Percentiles rank a stretch among this genome's conserved stretches.
These are phyloP conservation scores for Pygoscelis antarcticus DNA, from an alignment of 2,113 vertebrate genomes.

Conservation along the genomic window DNA sequence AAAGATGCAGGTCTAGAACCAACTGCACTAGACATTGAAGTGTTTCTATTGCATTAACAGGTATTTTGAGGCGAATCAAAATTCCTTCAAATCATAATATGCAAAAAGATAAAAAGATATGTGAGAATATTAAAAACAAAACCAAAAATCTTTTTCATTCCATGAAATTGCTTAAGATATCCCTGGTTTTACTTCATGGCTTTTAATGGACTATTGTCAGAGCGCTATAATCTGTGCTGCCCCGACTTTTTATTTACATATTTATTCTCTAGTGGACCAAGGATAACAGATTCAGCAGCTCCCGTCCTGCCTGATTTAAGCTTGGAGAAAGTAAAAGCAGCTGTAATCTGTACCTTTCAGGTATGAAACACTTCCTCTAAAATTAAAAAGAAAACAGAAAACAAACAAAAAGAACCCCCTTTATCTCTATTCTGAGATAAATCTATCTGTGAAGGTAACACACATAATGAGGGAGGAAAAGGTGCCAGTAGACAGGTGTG, in stretches of 20 bases:
- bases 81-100: neutral
- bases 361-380: slow-evolving; percentile 3
- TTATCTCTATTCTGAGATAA: neutral
- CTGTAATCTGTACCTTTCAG: neutral
- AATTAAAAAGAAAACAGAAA: slow-evolving; percentile 33
- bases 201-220: neutral
- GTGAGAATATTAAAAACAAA: neutral
- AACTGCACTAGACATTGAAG: neutral
- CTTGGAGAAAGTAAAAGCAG: neutral
- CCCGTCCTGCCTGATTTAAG: neutral
- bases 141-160: neutral
- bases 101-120: neutral
- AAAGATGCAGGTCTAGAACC: neutral
- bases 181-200: neutral
- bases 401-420: neutral
- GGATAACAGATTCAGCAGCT: neutral
- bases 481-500: slow-evolving; percentile 68
- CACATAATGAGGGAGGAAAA: slow-evolving; percentile 28
- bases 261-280: neutral
- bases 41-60: neutral
- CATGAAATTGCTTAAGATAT: neutral
- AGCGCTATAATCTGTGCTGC: neutral
- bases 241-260: neutral
- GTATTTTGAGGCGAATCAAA: neutral
- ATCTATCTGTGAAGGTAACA: slow-evolving; percentile 29